phyloP scores from a whole-genome alignment of 2,797 vertebrate genomes.

The Borostomias antarcticus region DNA sequence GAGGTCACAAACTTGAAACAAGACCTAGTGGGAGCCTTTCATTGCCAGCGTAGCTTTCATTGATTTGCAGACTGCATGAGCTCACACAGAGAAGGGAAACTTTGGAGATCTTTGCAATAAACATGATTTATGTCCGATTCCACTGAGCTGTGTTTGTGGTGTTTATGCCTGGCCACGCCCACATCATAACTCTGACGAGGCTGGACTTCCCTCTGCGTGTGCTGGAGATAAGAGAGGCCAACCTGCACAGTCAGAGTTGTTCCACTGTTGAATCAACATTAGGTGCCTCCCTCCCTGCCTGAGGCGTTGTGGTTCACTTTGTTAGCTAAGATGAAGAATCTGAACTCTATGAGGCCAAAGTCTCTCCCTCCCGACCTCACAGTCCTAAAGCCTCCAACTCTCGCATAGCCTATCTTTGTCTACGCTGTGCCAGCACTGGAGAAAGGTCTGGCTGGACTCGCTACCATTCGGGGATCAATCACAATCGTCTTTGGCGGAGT shows the following conservation, averaged over 20 bases:
- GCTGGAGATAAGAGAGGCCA: not conserved
- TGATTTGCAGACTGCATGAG: constrained; percentile 59
- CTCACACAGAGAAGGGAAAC: constrained; percentile 38
- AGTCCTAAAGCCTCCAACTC: too few species aligned
- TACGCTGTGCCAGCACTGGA: too few species aligned
- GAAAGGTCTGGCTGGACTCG: too few species aligned
- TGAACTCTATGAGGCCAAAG: too few species aligned
- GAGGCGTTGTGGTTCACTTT: not conserved
- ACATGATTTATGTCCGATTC: constrained; percentile 11
- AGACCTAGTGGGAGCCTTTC: constrained; percentile 42
- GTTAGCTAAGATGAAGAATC: too few species aligned
- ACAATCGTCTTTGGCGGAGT: too few species aligned
- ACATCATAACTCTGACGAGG: not conserved
- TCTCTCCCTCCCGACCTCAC: too few species aligned
- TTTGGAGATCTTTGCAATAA: constrained; percentile 31
- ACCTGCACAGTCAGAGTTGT: not conserved
- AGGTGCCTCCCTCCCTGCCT: not conserved
- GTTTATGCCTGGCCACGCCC: not conserved
- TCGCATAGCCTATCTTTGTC: too few species aligned
- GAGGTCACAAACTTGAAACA: constrained; percentile 69
- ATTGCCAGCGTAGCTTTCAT: constrained; percentile 47
- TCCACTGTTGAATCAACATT: too few species aligned
- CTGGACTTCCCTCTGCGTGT: not conserved
- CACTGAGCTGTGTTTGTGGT: not conserved
- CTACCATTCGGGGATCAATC: too few species aligned